Base-by-base conservation (phyloP, 2,797 vertebrate genomes). In the Danio jaintianensis region DNA sequence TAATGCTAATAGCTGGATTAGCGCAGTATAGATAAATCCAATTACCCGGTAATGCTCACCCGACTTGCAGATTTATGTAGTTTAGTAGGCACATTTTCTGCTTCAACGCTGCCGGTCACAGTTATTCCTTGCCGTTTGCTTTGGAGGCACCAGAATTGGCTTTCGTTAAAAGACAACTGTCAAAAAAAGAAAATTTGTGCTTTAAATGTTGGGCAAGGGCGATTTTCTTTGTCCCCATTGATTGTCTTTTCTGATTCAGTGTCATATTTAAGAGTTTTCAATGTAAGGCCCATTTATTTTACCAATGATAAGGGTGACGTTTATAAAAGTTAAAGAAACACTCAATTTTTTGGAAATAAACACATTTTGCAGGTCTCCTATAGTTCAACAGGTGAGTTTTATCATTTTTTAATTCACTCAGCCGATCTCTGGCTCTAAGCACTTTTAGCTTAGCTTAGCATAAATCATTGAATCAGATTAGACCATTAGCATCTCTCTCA, bases 1-100 rank as follows among this genome's bases (percentile, higher is more conserved):
- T 83, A 78, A 78, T 73, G 78, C 58, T 78, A 78, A 85, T 72
- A 74, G 71, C 59, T 15, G 74, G 45, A 82, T 86, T 86, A 83
- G 76, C 70, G 53, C n/a, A 64, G 72, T 20, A 45, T 61, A 64
- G 61, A 85, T 81, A 76, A 68, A 67, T 83, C 68, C 59, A 80
- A 22, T 85, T 67, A 70, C 38, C 40, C 22, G 38, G 61, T 52
- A 67, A 84, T 74, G 75, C 86, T 76, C 70, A 74, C 38, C 1
- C 48, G 50, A 73, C 52, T 68, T 75, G 59, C 66, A 67, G 12
- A 85, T 78, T 42, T 75, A 74, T 78, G 64, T 69, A 64, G 73
- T 78, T 86, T 78, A 53, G 79, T 55, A 48, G 80, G 78, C 63
- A 81, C 63, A 76, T 81, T 81, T 80, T 74, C 74, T 82, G 66